Evolutionary conservation across 1,140 invertebrate species (phyloP).

Genomic region (Acyrthosiphon pisum): DNA sequence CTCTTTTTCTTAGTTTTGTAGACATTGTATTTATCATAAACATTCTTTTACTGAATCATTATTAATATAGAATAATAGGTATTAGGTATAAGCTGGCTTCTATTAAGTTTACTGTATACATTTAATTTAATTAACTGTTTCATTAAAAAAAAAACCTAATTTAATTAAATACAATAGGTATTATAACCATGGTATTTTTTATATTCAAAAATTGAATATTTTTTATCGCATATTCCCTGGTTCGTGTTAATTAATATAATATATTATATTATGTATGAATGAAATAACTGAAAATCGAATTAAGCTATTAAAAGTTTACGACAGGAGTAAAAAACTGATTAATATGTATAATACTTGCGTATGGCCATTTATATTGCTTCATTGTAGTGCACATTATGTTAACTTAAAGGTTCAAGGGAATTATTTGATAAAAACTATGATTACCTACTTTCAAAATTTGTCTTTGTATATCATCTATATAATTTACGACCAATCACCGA

Average conservation of each 20-base stretch:
- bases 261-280: not conserved
- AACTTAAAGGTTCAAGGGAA: not conserved
- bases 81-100: not conserved
- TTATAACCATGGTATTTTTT: not conserved
- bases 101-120: not conserved
- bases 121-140: not conserved
- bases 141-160: not conserved
- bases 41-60: not conserved
- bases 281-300: not conserved
- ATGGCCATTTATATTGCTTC: not conserved
- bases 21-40: not conserved
- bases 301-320: too few relatives aligned
- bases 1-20: not conserved
- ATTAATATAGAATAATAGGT: not conserved
- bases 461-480: not conserved
- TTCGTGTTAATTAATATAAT: not conserved
- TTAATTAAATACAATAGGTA: not conserved
- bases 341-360: not conserved
- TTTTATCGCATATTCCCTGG: not conserved
- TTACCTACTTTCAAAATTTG: not conserved
- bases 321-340: not conserved
- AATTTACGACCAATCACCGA: too few relatives aligned
- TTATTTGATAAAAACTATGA: not conserved
- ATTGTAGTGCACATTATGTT: too few relatives aligned
- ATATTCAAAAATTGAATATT: not conserved